Percentiles rank a stretch among this genome's conserved stretches.
phyloP scores from a whole-genome alignment of 2,888 invertebrate genomes.

The Sepioteuthis lessoniana region DNA sequence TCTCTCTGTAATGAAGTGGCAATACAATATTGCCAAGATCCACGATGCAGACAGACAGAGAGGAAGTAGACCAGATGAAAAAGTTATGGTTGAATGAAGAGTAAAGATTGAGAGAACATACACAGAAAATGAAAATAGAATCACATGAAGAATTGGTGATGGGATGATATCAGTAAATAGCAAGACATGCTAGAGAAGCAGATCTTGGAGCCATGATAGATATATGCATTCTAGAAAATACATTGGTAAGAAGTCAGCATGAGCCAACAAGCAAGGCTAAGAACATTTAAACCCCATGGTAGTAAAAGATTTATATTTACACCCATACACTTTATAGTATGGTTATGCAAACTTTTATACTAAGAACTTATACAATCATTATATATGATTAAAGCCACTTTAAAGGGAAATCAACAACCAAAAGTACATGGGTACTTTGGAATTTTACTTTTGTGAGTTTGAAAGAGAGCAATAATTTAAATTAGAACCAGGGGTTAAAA shows the following conservation, averaged over 20 bases:
- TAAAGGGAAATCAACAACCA: neutral
- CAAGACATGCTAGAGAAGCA: slow-evolving; percentile 33
- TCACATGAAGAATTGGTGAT: neutral
- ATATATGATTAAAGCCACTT: neutral
- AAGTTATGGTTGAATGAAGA: neutral
- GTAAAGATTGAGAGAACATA: neutral
- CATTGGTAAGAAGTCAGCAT: slow-evolving; percentile 24
- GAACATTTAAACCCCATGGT: neutral
- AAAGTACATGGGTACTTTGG: neutral
- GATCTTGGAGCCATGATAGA: slow-evolving; percentile 33
- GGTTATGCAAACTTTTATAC: neutral
- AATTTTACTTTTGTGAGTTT: neutral
- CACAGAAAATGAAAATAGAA: neutral
- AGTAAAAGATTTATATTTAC: neutral
- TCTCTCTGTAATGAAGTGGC: neutral
- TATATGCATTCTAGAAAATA: slow-evolving; percentile 33
- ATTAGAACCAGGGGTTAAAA: neutral
- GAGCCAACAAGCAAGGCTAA: slow-evolving; percentile 33
- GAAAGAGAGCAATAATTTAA: neutral
- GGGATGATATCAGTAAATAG: slow-evolving; percentile 10
- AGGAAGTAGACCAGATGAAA: neutral
- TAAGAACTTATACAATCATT: neutral
- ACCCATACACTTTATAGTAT: neutral
- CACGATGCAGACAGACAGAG: neutral
- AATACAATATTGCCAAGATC: neutral